These are phyloP conservation scores for Anoplopoma fimbria DNA, from an alignment of 2,113 vertebrate species.

Conservation along the genomic window DNA sequence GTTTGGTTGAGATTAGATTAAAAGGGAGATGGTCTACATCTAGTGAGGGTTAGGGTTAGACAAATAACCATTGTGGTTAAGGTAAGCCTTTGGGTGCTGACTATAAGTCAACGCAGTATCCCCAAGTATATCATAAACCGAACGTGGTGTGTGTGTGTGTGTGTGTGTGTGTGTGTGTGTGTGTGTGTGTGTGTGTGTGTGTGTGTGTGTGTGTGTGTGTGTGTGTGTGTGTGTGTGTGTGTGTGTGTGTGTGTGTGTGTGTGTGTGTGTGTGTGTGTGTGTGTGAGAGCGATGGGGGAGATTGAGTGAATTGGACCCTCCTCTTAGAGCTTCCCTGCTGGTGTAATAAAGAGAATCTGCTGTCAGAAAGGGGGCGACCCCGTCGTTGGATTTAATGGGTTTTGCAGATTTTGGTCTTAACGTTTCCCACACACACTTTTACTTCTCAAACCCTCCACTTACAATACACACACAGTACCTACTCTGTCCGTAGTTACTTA, in stretches of 20 bases:
- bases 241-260: background rate
- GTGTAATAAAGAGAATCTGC: constrained; percentile 72
- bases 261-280: background rate
- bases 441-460: constrained; percentile 25
- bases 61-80: constrained; percentile 30
- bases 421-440: constrained; percentile 49
- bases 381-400: constrained; percentile 73
- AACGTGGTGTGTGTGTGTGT: background rate
- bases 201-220: background rate
- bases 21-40: background rate
- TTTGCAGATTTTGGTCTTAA: constrained; percentile 72
- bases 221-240: background rate
- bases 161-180: too few relatives aligned
- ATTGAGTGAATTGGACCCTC: constrained; percentile 27
- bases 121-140: constrained; percentile 14
- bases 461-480: background rate
- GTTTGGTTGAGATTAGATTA: constrained; percentile 42
- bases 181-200: background rate
- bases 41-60: constrained; percentile 23
- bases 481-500: background rate
- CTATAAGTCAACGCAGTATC: constrained; percentile 13
- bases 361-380: constrained; percentile 57
- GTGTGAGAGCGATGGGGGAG: background rate
- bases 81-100: constrained; percentile 18
- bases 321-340: constrained; percentile 59